phyloP scores from a whole-genome alignment of 2,797 vertebrate species.

The Vultur gryphus region DNA sequence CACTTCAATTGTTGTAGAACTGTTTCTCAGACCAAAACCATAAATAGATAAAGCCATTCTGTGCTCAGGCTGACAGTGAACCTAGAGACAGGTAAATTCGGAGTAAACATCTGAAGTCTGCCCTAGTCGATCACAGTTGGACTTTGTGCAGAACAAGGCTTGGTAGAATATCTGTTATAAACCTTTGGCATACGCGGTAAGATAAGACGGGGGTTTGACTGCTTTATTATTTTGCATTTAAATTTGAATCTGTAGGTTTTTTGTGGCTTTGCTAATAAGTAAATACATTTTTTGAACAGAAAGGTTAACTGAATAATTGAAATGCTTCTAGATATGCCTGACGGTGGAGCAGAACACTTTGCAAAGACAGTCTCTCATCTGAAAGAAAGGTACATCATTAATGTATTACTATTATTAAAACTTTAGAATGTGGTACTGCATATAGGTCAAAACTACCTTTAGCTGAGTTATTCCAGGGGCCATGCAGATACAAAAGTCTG shows the following conservation, averaged over 20 bases:
- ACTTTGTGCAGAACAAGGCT: not conserved
- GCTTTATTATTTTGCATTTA: not conserved
- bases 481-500: not conserved
- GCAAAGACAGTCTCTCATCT: constrained; percentile 88
- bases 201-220: not conserved
- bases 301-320: not conserved
- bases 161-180: not conserved
- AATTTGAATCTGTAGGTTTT: not conserved
- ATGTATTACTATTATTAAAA: not conserved
- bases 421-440: not conserved
- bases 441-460: not conserved
- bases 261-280: not conserved
- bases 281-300: not conserved
- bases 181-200: not conserved
- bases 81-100: not conserved
- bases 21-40: not conserved
- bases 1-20: not conserved
- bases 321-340: constrained; percentile 83
- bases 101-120: not conserved
- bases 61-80: not conserved
- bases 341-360: constrained; percentile 92
- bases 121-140: not conserved
- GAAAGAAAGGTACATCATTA: constrained; percentile 85
- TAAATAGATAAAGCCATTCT: not conserved
- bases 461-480: not conserved